A percentile compares a stretch with the other conserved stretches of the same genome.
Conservation (phyloP, 2,888 invertebrate species). For the Synergus laeviventris region DNA sequence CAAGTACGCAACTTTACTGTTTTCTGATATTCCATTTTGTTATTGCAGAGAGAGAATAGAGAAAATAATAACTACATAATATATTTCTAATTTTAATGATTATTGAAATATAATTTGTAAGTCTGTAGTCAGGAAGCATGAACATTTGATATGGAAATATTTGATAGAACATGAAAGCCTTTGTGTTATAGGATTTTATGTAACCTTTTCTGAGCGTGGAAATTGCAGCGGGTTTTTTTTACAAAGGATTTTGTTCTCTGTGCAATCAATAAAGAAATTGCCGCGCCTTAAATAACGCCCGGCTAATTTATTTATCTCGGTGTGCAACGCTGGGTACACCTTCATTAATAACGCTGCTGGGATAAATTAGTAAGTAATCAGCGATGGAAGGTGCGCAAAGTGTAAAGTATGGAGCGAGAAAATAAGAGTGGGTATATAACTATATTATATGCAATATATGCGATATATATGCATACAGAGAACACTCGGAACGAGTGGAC, state of each 20-base stretch:
- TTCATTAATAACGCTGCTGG: conserved; percentile 51
- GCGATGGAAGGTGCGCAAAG: conserved; percentile 53
- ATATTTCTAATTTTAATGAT: neutral
- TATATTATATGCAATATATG: conserved; percentile 5
- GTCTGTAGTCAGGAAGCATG: no score
- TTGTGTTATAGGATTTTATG: conserved; percentile 2
- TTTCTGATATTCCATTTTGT: neutral
- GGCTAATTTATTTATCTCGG: conserved; percentile 52
- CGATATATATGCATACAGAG: conserved; percentile 38
- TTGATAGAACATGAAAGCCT: neutral
- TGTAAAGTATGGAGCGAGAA: conserved; percentile 48
- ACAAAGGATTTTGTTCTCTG: conserved; percentile 29
- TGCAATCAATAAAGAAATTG: conserved; percentile 41
- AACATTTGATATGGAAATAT: no score
- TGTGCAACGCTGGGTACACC: conserved; percentile 37
- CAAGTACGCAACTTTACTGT: conserved; percentile 10
- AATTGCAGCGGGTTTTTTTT: conserved; percentile 4
- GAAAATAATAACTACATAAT: neutral
- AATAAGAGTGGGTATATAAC: neutral
- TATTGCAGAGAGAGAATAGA: neutral
- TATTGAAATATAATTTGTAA: no score
- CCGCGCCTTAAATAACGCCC: conserved; percentile 38
- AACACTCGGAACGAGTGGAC: conserved; percentile 66
- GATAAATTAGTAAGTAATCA: conserved; percentile 55
- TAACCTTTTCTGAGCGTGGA: conserved; percentile 34